These are phyloP conservation scores for Tyto alba DNA, from an alignment of 2,113 vertebrate species.

Conservation along the genomic window DNA sequence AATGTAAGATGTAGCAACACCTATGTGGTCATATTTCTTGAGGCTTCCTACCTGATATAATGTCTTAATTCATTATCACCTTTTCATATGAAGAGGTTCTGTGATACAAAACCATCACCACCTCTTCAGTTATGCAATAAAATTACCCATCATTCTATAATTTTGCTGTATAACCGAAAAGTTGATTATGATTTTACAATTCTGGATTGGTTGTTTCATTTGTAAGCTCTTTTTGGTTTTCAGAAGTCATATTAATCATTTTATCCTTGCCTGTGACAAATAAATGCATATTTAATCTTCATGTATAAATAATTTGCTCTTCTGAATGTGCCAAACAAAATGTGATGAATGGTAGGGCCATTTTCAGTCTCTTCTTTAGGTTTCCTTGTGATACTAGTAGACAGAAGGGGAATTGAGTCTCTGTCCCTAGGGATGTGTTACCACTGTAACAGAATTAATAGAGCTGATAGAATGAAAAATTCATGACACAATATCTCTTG, in stretches of 20 bases:
- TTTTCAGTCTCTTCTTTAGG: conserved; percentile 8
- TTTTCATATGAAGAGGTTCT: not conserved
- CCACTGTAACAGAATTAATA: conserved; percentile 33
- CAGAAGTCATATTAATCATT: conserved; percentile 15
- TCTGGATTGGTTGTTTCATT: not conserved
- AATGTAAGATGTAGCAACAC: not conserved
- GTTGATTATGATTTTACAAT: not conserved
- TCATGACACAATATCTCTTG: not conserved
- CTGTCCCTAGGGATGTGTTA: not conserved
- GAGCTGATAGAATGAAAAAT: conserved; percentile 27
- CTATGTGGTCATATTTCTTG: not conserved
- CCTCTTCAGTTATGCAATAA: not conserved
- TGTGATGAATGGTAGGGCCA: not conserved
- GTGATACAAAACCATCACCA: not conserved
- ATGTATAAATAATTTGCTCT: conserved; percentile 16
- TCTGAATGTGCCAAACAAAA: conserved; percentile 14
- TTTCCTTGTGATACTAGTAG: conserved; percentile 32
- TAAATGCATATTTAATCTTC: conserved; percentile 47
- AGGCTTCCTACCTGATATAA: not conserved
- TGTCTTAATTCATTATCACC: not conserved
- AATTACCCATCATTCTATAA: not conserved
- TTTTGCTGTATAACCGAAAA: not conserved
- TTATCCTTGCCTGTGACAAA: conserved; percentile 18
- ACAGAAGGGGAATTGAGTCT: conserved; percentile 20
- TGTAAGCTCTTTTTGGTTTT: not conserved